Percentiles rank a stretch among this genome's conserved stretches.
Conservation (phyloP, 2,113 vertebrate species). For the Brachyistius frenatus region DNA sequence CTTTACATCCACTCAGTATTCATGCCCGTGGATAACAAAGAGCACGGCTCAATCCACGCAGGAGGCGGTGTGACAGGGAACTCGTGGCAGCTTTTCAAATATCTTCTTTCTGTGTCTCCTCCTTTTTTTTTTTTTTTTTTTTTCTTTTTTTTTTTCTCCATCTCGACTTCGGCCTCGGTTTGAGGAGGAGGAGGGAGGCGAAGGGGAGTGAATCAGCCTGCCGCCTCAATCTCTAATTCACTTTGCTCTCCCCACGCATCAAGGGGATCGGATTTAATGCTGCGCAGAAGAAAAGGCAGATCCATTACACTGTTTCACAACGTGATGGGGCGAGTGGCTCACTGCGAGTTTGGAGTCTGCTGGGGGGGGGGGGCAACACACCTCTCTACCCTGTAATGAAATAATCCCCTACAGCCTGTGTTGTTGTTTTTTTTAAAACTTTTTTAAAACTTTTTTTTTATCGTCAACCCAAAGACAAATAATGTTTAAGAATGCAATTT, state of each 20-base stretch:
- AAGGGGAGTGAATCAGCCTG: conserved; percentile 60
- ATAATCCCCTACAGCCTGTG: no score
- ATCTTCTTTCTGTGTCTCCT: conserved; percentile 78
- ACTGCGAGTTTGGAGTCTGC: conserved; percentile 6
- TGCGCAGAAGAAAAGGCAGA: conserved; percentile 49
- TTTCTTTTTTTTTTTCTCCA: conserved; percentile 66
- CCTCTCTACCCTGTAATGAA: no score
- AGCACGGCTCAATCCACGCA: conserved; percentile 87
- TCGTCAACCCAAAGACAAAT: no score
- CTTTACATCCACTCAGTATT: conserved; percentile 88
- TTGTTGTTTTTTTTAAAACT: no score
- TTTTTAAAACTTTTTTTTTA: no score
- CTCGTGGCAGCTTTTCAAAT: conserved; percentile 89
- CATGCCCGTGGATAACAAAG: conserved; percentile 84
- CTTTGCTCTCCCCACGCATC: conserved; percentile 79
- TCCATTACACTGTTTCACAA: conserved; percentile 69
- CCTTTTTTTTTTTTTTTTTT: conserved; percentile 64
- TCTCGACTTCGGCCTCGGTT: conserved; percentile 65
- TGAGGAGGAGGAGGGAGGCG: not conserved
- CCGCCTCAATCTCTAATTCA: conserved; percentile 75
- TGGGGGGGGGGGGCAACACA: not conserved
- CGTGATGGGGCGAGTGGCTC: conserved; percentile 56
- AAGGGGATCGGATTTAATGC: conserved; percentile 77
- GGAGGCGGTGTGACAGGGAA: conserved; percentile 90
- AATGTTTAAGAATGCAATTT: no score